Evolutionary conservation across 2,797 vertebrate species (phyloP).

Genomic region (Microhierax caerulescens): DNA sequence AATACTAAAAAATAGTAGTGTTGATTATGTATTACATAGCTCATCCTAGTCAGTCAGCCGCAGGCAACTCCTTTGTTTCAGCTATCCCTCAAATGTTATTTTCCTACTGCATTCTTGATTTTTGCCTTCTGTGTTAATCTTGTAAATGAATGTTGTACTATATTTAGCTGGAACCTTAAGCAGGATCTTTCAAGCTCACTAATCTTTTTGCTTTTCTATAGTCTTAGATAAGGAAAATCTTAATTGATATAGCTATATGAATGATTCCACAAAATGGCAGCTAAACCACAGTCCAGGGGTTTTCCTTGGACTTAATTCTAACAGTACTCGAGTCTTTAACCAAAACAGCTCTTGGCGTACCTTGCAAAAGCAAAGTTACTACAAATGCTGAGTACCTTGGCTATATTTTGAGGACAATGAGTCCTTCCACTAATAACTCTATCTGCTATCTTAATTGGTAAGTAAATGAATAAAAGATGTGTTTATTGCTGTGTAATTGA

Average conservation of each 20-base stretch:
- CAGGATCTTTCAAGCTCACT: background rate
- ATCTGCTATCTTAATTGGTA: conserved; percentile 19
- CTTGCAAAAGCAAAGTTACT: background rate
- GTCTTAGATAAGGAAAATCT: background rate
- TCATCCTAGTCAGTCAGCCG: background rate
- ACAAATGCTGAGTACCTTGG: background rate
- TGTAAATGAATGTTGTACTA: accelerated
- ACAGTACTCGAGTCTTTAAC: background rate
- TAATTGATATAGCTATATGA: background rate
- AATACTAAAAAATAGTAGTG: background rate
- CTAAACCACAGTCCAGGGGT: background rate
- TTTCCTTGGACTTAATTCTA: background rate
- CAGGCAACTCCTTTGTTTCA: background rate
- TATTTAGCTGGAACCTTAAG: background rate
- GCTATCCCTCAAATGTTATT: background rate
- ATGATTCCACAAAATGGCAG: background rate
- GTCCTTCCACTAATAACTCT: conserved; percentile 7
- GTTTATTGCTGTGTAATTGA: conserved; percentile 14
- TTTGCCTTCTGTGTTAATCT: background rate
- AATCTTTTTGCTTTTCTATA: background rate
- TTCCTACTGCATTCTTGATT: background rate
- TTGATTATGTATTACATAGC: background rate
- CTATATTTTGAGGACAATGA: background rate
- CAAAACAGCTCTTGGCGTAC: background rate
- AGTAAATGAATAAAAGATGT: conserved; percentile 37